Percentiles rank a stretch among this genome's conserved stretches.
These are phyloP conservation scores for Lepidochitona cinerea DNA, from an alignment of 2,888 invertebrate genomes.

Conservation along the genomic window DNA sequence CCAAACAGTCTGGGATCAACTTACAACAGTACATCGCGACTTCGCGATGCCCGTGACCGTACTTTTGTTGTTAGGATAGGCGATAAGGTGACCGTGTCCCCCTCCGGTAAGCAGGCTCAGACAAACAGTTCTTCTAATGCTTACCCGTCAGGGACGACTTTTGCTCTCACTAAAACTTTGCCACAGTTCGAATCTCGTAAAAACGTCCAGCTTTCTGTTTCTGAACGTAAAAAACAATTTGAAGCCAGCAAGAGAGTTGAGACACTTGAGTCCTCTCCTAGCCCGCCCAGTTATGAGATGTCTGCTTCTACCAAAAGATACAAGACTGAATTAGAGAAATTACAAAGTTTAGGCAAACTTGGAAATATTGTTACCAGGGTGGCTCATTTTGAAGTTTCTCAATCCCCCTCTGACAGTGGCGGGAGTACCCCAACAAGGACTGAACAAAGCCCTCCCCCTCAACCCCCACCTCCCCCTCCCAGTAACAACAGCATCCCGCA, in stretches of 20 bases:
- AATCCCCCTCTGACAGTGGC: not conserved
- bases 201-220: constrained; percentile 42
- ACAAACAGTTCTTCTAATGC: not conserved
- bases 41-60: not conserved
- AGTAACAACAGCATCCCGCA: constrained; percentile 16
- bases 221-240: constrained; percentile 59
- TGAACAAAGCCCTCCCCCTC: not conserved
- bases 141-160: constrained; percentile 41
- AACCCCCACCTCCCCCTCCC: constrained; percentile 29
- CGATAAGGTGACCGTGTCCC: not conserved
- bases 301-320: constrained; percentile 34
- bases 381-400: constrained; percentile 61
- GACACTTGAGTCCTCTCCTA: not conserved
- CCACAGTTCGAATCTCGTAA: constrained; percentile 42
- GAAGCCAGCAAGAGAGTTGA: constrained; percentile 27
- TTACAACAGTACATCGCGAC: not conserved
- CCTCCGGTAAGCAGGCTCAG: not conserved
- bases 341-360: constrained; percentile 71
- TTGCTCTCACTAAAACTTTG: constrained; percentile 55
- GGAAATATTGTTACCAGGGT: constrained; percentile 64
- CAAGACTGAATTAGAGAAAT: constrained; percentile 59
- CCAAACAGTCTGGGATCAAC: not conserved
- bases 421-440: not conserved
- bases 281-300: not conserved
- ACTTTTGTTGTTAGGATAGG: constrained; percentile 34